These are phyloP conservation scores for Sinocyclocheilus rhinocerous DNA, from an alignment of 2,113 vertebrate genomes.

Conservation along the genomic window DNA sequence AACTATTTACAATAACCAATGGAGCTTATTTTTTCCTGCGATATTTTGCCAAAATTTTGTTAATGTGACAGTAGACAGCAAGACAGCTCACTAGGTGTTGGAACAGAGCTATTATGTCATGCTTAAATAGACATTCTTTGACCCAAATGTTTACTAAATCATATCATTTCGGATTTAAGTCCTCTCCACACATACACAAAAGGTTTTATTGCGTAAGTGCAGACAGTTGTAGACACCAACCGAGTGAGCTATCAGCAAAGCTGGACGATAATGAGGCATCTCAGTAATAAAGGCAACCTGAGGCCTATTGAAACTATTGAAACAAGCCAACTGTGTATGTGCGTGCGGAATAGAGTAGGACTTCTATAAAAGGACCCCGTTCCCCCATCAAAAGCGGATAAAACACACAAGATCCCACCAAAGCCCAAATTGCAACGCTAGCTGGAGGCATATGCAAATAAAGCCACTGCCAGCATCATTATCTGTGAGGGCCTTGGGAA, in stretches of 20 bases:
- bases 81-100: neutral
- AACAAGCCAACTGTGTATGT: slow-evolving; percentile 43
- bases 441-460: slow-evolving; percentile 33
- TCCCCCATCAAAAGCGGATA: slow-evolving; percentile 50
- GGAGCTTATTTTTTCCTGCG: neutral
- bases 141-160: slow-evolving; percentile 4
- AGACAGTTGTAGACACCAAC: slow-evolving; percentile 53
- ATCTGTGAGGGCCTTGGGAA: slow-evolving; percentile 30
- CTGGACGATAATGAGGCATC: slow-evolving; percentile 28
- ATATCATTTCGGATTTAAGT: neutral
- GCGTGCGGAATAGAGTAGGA: slow-evolving; percentile 60
- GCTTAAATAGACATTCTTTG: neutral
- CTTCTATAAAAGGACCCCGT: slow-evolving; percentile 57
- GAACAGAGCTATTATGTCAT: neutral
- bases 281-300: slow-evolving; percentile 24
- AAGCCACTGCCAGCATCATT: slow-evolving; percentile 38
- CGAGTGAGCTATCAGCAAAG: slow-evolving; percentile 33
- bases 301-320: slow-evolving; percentile 20
- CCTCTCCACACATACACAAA: neutral
- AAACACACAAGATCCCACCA: slow-evolving; percentile 36
- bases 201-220: neutral
- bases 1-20: neutral
- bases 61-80: neutral
- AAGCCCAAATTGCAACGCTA: slow-evolving; percentile 8
- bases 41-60: neutral